These are phyloP conservation scores for Macrobrachium rosenbergii DNA, from an alignment of 1,140 invertebrate species.

Conservation along the genomic window DNA sequence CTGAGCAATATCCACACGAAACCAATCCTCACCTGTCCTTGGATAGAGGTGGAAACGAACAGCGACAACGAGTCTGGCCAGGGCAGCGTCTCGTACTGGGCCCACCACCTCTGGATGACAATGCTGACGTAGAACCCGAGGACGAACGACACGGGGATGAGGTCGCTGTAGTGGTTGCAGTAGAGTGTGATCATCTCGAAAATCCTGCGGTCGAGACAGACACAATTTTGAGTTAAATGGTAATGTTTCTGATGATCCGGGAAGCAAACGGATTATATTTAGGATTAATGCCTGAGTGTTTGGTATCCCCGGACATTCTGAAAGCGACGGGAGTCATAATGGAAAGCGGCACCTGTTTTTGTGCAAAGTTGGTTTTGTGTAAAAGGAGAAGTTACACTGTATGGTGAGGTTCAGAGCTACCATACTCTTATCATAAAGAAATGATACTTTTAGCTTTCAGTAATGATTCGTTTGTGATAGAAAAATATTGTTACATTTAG, in stretches of 20 bases:
- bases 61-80: constrained; percentile 92
- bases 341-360: too few species aligned
- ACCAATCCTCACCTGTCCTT: constrained; percentile 83
- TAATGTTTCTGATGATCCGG: not conserved
- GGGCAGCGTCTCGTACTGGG: constrained; percentile 89
- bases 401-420: too few species aligned
- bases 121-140: constrained; percentile 94
- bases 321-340: too few species aligned
- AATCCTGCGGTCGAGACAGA: constrained; percentile 71
- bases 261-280: not conserved
- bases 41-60: constrained; percentile 90
- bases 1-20: too few species aligned
- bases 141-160: constrained; percentile 92
- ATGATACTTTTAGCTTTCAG: too few species aligned
- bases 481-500: too few species aligned
- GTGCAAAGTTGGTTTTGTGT: too few species aligned
- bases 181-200: constrained; percentile 85
- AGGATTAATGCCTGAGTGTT: not conserved
- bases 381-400: too few species aligned
- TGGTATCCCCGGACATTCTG: too few species aligned
- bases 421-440: too few species aligned
- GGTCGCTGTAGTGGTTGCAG: constrained; percentile 82
- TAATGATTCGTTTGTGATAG: too few species aligned
- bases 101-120: constrained; percentile 93
- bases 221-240: not conserved